Evolutionary conservation across 2,113 vertebrate species (phyloP).

Genomic region (Siniperca knerii): DNA sequence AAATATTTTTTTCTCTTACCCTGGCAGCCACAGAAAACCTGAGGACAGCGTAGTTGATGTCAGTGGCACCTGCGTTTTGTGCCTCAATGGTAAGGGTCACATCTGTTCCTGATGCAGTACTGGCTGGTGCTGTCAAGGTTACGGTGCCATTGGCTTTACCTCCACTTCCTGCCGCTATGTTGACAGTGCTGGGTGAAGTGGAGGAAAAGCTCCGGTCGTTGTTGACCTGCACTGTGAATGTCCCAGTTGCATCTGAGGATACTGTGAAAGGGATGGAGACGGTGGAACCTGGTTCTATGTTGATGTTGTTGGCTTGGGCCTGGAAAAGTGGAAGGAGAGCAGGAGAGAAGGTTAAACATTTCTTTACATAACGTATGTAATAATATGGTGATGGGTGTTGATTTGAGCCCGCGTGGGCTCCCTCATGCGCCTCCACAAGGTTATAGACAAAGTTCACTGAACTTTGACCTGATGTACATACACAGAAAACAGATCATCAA

Average conservation of each 20-base stretch:
- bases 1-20: conserved; percentile 54
- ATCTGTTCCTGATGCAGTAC: conserved; percentile 67
- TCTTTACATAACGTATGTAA: too few relatives aligned
- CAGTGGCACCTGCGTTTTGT: conserved; percentile 15
- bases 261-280: conserved; percentile 65
- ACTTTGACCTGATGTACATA: conserved; percentile 69
- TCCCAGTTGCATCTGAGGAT: neutral
- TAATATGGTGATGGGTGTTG: too few relatives aligned
- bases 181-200: conserved; percentile 30
- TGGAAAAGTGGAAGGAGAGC: neutral
- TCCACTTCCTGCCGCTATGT: conserved; percentile 19
- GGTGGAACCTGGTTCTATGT: conserved; percentile 61
- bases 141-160: conserved; percentile 49
- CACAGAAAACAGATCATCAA: neutral
- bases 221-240: conserved; percentile 55
- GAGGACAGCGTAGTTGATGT: conserved; percentile 76
- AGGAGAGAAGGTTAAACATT: too few relatives aligned
- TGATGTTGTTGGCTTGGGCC: conserved; percentile 46
- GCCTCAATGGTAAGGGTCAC: conserved; percentile 76
- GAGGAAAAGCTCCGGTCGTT: conserved; percentile 62
- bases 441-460: conserved; percentile 69
- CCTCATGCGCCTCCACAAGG: conserved; percentile 59
- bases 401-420: conserved; percentile 10
- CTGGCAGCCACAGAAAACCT: conserved; percentile 66
- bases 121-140: conserved; percentile 46